A percentile compares a stretch with the other conserved stretches of the same genome.
phyloP scores from a whole-genome alignment of 2,888 invertebrate species.

The Heliconius hortense region DNA sequence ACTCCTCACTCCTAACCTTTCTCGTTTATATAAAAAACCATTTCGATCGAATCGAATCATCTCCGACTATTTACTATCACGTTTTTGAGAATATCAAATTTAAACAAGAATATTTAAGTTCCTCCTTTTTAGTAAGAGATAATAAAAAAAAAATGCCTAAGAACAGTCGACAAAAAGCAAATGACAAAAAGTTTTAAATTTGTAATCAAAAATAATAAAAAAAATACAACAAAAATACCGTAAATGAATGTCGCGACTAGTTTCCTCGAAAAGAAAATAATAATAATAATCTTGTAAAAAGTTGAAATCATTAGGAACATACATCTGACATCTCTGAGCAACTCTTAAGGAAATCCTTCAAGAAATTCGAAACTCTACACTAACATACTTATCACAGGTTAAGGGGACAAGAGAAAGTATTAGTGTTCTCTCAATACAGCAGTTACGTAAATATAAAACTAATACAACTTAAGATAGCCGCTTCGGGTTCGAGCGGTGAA shows the following conservation, averaged over 20 bases:
- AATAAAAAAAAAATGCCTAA: conserved; percentile 44
- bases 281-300: conserved; percentile 67
- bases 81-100: conserved; percentile 40
- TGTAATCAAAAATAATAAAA: neutral
- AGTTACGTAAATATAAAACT: conserved; percentile 70
- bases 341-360: conserved; percentile 68
- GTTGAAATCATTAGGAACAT: conserved; percentile 77
- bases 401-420: conserved; percentile 81
- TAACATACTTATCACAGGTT: conserved; percentile 83
- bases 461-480: conserved; percentile 74
- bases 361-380: conserved; percentile 74
- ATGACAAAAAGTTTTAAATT: conserved; percentile 24
- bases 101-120: conserved; percentile 42
- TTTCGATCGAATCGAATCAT: conserved; percentile 45
- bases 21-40: conserved; percentile 50
- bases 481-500: conserved; percentile 50
- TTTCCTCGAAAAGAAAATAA: conserved; percentile 60
- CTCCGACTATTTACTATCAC: conserved; percentile 42
- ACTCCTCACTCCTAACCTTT: conserved; percentile 58
- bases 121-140: conserved; percentile 38
- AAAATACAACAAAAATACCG: conserved; percentile 45
- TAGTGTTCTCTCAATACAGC: conserved; percentile 78
- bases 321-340: conserved; percentile 74
- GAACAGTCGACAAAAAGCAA: conserved; percentile 51
- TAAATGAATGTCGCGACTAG: conserved; percentile 62